Evolutionary conservation across 2,113 vertebrate genomes (phyloP).

Genomic region (Bombycilla garrulus): DNA sequence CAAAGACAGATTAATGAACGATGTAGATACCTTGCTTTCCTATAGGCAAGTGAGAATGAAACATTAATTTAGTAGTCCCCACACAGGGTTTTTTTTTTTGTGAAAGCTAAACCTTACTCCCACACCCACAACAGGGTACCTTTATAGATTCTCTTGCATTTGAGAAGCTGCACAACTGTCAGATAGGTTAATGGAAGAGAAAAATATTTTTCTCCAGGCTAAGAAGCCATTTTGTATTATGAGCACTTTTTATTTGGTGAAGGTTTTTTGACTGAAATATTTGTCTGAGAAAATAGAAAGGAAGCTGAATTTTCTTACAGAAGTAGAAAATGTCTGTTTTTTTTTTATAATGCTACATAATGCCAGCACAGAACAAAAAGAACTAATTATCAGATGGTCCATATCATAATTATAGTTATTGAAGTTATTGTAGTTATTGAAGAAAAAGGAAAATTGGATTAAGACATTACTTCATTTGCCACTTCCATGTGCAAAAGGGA

Average conservation of each 20-base stretch:
- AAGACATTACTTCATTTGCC: constrained; percentile 42
- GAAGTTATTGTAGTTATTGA: constrained; percentile 46
- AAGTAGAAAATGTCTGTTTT: background rate
- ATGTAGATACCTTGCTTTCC: background rate
- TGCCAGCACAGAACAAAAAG: background rate
- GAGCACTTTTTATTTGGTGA: background rate
- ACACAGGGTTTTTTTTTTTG: background rate
- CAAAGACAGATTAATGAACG: background rate
- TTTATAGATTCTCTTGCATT: background rate
- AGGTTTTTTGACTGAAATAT: background rate
- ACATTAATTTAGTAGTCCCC: background rate
- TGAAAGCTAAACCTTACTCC: background rate
- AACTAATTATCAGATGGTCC: background rate
- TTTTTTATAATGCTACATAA: background rate
- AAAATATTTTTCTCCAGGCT: background rate
- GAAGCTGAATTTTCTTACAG: background rate
- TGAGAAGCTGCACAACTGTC: background rate
- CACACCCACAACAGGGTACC: accelerated
- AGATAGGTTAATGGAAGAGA: background rate
- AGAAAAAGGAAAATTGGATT: constrained; percentile 37
- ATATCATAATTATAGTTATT: background rate
- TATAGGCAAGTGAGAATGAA: background rate
- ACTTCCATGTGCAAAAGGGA: constrained; percentile 31
- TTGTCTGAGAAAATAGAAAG: background rate
- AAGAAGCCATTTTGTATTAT: background rate